Evolutionary conservation across 2,113 vertebrate species (phyloP), one percentile per base, ranked within the genome.

Genomic region (Speoplatyrhinus poulsoni): DNA sequence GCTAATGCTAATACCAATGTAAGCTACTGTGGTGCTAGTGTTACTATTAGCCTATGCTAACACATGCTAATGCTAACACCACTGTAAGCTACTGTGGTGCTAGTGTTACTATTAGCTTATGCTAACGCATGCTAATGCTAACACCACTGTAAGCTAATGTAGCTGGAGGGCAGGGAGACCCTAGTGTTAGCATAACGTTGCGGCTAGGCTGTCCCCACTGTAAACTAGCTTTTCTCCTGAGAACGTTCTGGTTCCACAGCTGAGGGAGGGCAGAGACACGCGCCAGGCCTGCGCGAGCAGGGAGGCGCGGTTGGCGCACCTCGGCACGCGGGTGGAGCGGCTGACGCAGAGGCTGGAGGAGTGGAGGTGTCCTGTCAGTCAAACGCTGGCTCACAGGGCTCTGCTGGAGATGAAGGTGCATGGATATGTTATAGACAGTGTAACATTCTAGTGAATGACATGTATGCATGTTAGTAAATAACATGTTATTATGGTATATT

Each of bases 331-430:
- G 93, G 73, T 95, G 53, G 86, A 91, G 67, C 88, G 77, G 17
- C 92, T 95, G 81, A 87, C 82, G 2, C 79, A 93, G 60, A 90
- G 88, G 59, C 53, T 97, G 74, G 87, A 61, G 13, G 86, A 68
- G 57, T 86, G 90, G 59, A 85, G 75, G 56, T 93, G 64, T 9
- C 94, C 94, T n/a, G 75, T 77, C 48, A 90, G 93, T 83, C 88
- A 89, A 41, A 82, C 84, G 17, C 88, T 91, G 26, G 90, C 92
- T 13, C 82, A 87, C 46, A 92, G 85, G 73, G 77, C 80, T 0
- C 84, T 95, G 63, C 81, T 89, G 67, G 93, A 96, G 57, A 94
- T 90, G 86, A 89, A 94, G 95, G 97, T 98, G 91, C 16, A 47
- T 13, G 36, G 17, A 58, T 57, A 0, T 9, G 53, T 17, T 63